A percentile compares a stretch with the other conserved stretches of the same genome.
phyloP scores from a whole-genome alignment of 1,140 invertebrate genomes.

The Drosophila parabipectinata region DNA sequence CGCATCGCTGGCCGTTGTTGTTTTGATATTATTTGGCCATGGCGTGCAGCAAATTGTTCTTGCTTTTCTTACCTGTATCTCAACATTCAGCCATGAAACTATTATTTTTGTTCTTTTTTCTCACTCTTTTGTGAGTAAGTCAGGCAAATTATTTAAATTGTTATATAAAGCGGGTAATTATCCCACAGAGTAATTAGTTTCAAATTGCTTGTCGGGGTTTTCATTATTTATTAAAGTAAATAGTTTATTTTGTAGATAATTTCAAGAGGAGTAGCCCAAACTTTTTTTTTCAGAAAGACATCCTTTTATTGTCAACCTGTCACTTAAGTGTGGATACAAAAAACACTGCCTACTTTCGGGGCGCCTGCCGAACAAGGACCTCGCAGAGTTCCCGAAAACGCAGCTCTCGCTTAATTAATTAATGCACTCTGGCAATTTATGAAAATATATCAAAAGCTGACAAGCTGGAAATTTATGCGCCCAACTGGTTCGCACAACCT shows the following conservation, averaged over 20 bases:
- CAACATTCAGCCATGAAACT: slow-evolving; percentile 39
- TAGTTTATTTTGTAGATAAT: not conserved
- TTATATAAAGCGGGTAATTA: slow-evolving; percentile 76
- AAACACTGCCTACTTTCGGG: slow-evolving; percentile 69
- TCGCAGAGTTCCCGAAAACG: slow-evolving; percentile 45
- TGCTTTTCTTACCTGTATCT: slow-evolving; percentile 43
- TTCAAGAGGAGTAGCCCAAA: too few species aligned
- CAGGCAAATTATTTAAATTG: slow-evolving; percentile 78
- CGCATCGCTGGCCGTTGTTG: slow-evolving; percentile 30
- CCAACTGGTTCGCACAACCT: slow-evolving; percentile 63
- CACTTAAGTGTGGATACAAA: not conserved
- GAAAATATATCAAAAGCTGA: slow-evolving; percentile 83
- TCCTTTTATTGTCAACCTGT: not conserved
- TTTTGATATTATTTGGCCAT: slow-evolving; percentile 57
- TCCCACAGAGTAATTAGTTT: slow-evolving; percentile 67
- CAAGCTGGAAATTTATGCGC: slow-evolving; percentile 81
- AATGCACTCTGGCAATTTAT: slow-evolving; percentile 82
- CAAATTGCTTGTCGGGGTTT: slow-evolving; percentile 16
- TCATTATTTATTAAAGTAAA: not conserved
- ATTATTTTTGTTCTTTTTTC: slow-evolving; percentile 48
- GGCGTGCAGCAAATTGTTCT: slow-evolving; percentile 78
- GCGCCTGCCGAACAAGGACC: slow-evolving; percentile 24
- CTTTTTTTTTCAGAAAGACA: not conserved
- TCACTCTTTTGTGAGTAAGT: slow-evolving; percentile 39
- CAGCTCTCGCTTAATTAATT: slow-evolving; percentile 72